These are phyloP conservation scores for Charanyca ferruginea DNA, from an alignment of 2,888 invertebrate species.

Conservation along the genomic window DNA sequence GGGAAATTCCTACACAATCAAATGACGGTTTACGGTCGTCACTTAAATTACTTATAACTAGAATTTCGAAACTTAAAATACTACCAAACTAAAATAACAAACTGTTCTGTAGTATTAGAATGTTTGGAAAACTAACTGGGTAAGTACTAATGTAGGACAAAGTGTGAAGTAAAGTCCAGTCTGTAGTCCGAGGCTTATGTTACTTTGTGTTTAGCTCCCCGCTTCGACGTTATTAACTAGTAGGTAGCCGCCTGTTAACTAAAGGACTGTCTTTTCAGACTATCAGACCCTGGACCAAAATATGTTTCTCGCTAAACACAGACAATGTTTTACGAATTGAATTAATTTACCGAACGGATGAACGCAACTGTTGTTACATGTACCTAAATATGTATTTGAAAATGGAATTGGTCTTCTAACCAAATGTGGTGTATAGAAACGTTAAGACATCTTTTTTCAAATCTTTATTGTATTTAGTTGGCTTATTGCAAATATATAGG, in stretches of 20 bases:
- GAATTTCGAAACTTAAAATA: background rate
- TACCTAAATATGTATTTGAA: conserved; percentile 1
- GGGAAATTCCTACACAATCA: no score
- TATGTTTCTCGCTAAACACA: conserved; percentile 19
- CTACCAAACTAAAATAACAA: background rate
- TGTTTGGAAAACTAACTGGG: conserved; percentile 17
- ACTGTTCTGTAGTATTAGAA: conserved; percentile 12
- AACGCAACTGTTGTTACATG: background rate
- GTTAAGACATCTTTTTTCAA: background rate
- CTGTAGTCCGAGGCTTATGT: conserved; percentile 46
- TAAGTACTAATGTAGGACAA: conserved; percentile 18
- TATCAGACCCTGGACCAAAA: conserved; percentile 19
- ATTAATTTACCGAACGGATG: conserved; percentile 30
- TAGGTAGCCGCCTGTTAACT: conserved; percentile 27
- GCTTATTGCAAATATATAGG: no score
- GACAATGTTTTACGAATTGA: conserved; percentile 8
- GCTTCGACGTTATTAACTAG: conserved; percentile 28
- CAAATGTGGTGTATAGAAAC: background rate
- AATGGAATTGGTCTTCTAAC: background rate
- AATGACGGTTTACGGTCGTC: no score
- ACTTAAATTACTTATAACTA: no score
- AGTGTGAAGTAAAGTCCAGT: conserved; percentile 12
- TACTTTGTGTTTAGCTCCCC: conserved; percentile 61
- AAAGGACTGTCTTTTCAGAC: conserved; percentile 12
- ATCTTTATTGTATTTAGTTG: no score